Base-by-base conservation (phyloP, 2,888 invertebrate genomes). In the Elegia similella region DNA sequence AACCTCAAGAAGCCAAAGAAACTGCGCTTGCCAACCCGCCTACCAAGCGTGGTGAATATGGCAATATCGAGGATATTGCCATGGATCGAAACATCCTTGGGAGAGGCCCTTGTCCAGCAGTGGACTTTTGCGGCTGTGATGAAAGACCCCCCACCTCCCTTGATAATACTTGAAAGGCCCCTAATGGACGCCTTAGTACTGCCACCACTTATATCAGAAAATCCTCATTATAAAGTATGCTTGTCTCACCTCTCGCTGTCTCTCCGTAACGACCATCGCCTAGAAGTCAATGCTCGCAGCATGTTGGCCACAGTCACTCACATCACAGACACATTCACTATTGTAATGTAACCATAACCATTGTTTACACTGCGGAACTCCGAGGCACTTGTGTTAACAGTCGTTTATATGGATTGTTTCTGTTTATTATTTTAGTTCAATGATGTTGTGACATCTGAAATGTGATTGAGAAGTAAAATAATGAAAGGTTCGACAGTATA, bases 261-360 rank as follows among this genome's bases (percentile, higher is more conserved):
- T 7, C 92, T 80, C 53, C 92, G 78, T 66, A 92, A 70, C 57
- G 92, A 90, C 92, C 92, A 92, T 62, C 90, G 73, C 47, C 91
- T 79, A 43, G 88, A 87, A 15, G 92, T 89, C 55, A 90, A 70
- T 17, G 91, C 88, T 17, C 92, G 85, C 34, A 92, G 67, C 92
- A 92, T 92, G 53, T 63, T 75, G 60, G 66, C 70, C 63, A 54
- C 53, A 16, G 7, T 29, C 32, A 55, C 56, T 48, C 13, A 47
- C 56, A 56, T 48, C 56, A 56, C 56, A 30, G 13, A 32, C 8
- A 34, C 6, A 34, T 34, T 34, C 50, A 50, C 50, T 38, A n/a
- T n/a, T 12, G 6, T 6, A 10, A 34, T 32, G 34, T 50, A 38
- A 50, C n/a, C 12, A 17, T 50, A 12, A 23, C 13, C 13, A 29